A percentile compares a stretch with the other conserved stretches of the same genome.
These are phyloP conservation scores for Platyscelio sp. DNA, from an alignment of 2,888 invertebrate species.

Conservation along the genomic window DNA sequence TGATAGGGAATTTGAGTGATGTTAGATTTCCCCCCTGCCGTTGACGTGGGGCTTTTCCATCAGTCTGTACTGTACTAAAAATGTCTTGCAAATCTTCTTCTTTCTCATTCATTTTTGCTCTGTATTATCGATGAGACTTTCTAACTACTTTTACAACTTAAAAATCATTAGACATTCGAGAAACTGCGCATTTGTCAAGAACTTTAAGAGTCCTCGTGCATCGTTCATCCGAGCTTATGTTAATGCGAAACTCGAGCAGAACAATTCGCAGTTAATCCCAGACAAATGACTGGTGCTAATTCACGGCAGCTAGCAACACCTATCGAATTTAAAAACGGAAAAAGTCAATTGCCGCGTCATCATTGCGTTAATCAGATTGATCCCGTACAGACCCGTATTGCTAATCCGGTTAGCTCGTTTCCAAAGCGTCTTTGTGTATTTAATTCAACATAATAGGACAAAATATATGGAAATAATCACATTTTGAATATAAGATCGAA, in stretches of 20 bases:
- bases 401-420: slow-evolving; percentile 13
- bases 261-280: slow-evolving; percentile 85
- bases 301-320: slow-evolving; percentile 21
- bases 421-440: slow-evolving; percentile 13
- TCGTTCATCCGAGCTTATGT: slow-evolving; percentile 85
- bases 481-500: no score
- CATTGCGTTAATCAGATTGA: slow-evolving; percentile 43
- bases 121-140: no score
- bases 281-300: slow-evolving; percentile 84
- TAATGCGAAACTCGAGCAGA: slow-evolving; percentile 83
- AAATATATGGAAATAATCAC: slow-evolving; percentile 44
- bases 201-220: slow-evolving; percentile 81
- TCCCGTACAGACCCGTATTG: slow-evolving; percentile 2
- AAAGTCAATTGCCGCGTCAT: slow-evolving; percentile 3
- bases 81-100: no score
- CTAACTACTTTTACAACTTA: no score
- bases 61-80: no score
- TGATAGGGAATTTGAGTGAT: no score
- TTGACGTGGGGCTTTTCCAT: no score
- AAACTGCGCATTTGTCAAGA: no score
- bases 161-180: no score
- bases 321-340: slow-evolving; percentile 14
- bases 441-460: slow-evolving; percentile 40
- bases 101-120: no score
- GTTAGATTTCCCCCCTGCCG: no score